Conservation (phyloP, 2,797 vertebrate genomes). For the Xenopus petersii region DNA sequence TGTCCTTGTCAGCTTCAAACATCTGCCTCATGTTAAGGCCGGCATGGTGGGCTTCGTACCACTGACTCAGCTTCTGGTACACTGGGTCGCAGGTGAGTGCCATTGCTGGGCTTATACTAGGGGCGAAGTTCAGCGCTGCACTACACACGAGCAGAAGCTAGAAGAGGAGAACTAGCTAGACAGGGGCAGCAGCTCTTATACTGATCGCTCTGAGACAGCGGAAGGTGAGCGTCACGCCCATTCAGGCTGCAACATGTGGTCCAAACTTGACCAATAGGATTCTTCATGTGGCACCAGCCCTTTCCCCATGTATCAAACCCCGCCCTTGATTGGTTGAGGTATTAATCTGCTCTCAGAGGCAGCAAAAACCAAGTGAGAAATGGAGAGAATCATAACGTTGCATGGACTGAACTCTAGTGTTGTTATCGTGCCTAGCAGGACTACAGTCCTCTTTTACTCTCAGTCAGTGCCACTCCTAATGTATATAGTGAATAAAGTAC, state of each 20-base stretch:
- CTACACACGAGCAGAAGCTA: no score
- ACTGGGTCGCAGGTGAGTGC: conserved; percentile 75
- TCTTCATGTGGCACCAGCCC: neutral
- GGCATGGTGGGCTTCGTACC: conserved; percentile 73
- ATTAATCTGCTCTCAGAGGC: no score
- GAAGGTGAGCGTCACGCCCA: neutral
- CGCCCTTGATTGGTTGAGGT: no score
- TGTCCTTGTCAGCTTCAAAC: conserved; percentile 80
- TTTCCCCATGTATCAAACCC: neutral
- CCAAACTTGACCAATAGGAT: neutral
- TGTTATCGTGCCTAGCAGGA: no score
- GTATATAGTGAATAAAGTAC: no score
- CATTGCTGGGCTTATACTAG: conserved; percentile 62
- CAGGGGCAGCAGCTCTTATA: conserved; percentile 1
- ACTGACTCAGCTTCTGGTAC: conserved; percentile 82
- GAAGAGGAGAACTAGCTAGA: fast-evolving
- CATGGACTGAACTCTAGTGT: no score
- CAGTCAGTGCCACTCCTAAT: no score
- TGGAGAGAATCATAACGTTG: no score
- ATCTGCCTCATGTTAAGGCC: conserved; percentile 82
- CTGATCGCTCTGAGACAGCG: neutral
- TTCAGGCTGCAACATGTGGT: conserved; percentile 10
- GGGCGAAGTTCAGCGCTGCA: no score
- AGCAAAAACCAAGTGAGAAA: no score
- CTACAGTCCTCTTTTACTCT: no score